Evolutionary conservation across 2,797 vertebrate species (phyloP).

Genomic region (Takifugu rubripes): DNA sequence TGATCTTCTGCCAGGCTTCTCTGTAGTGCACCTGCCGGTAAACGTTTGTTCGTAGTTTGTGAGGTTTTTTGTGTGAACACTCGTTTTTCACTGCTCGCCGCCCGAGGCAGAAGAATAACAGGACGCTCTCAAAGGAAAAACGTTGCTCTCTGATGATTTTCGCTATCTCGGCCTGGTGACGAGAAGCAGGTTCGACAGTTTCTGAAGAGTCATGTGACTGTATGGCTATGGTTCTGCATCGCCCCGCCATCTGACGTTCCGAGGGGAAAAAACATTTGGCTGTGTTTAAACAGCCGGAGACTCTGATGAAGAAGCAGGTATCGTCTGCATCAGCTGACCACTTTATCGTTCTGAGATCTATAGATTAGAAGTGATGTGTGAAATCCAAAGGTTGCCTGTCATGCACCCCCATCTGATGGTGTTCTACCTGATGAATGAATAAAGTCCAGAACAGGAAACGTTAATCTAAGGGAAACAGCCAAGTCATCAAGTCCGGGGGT

Average conservation of each 20-base stretch:
- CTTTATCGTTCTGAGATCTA: neutral
- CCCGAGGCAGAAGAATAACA: slow-evolving; percentile 63
- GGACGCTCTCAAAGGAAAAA: slow-evolving; percentile 52
- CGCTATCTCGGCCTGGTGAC: slow-evolving; percentile 18
- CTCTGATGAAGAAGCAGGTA: neutral
- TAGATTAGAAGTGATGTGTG: no score
- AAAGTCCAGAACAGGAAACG: neutral
- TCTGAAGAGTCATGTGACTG: slow-evolving; percentile 35
- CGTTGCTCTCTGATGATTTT: neutral
- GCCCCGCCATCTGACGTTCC: slow-evolving; percentile 17
- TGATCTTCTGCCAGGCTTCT: slow-evolving; percentile 30
- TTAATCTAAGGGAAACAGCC: slow-evolving; percentile 42
- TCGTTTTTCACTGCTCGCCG: slow-evolving; percentile 44
- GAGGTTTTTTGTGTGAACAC: slow-evolving; percentile 39
- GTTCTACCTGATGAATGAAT: slow-evolving; percentile 28
- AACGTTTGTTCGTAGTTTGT: slow-evolving; percentile 40
- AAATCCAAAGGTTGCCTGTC: neutral
- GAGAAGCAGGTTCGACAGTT: slow-evolving; percentile 23
- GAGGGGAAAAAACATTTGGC: no score
- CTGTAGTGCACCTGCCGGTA: slow-evolving; percentile 1
- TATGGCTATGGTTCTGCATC: slow-evolving; percentile 25
- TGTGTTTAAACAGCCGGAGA: no score
- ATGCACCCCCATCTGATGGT: slow-evolving; percentile 15
- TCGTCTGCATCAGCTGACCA: slow-evolving; percentile 25
- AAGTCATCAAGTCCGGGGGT: slow-evolving; percentile 28